A percentile compares a stretch with the other conserved stretches of the same genome.
These are phyloP conservation scores for Nomada ferruginata DNA, from an alignment of 2,888 invertebrate genomes.

Conservation along the genomic window DNA sequence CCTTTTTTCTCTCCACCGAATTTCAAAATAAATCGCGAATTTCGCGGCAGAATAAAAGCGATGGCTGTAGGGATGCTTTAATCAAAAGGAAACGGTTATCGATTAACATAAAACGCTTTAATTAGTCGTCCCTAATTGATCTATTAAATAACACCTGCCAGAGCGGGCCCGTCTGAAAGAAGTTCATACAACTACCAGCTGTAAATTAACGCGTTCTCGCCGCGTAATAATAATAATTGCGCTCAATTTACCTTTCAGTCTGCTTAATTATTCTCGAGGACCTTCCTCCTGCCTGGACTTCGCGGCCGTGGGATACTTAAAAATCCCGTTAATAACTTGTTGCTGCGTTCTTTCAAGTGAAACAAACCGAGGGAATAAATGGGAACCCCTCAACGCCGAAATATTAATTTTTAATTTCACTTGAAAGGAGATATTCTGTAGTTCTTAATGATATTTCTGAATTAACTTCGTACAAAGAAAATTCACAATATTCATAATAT, in stretches of 20 bases:
- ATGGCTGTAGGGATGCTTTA: not conserved
- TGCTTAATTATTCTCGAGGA: slow-evolving; percentile 28
- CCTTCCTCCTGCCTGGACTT: not conserved
- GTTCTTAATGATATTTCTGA: too few relatives aligned
- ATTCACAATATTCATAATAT: not conserved
- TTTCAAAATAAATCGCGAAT: slow-evolving; percentile 20
- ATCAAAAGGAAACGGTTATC: slow-evolving; percentile 35
- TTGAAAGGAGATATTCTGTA: too few relatives aligned
- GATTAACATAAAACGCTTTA: slow-evolving; percentile 41
- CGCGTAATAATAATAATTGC: slow-evolving; percentile 36
- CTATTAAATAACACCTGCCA: slow-evolving; percentile 47
- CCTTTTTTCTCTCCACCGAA: not conserved
- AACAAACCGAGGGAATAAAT: not conserved
- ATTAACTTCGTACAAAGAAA: too few relatives aligned
- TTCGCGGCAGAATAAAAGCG: not conserved
- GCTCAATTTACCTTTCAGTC: slow-evolving; percentile 26
- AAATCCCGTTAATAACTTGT: slow-evolving; percentile 10
- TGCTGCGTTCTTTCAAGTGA: not conserved
- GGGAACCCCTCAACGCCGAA: not conserved
- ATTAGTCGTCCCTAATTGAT: slow-evolving; percentile 46
- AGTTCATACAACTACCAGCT: slow-evolving; percentile 27
- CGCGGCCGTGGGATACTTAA: slow-evolving; percentile 5
- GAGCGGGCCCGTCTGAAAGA: slow-evolving; percentile 22
- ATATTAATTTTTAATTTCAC: not conserved
- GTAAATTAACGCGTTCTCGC: slow-evolving; percentile 43